Conservation (phyloP, 1,140 invertebrate genomes). For the Orussus abietinus region DNA sequence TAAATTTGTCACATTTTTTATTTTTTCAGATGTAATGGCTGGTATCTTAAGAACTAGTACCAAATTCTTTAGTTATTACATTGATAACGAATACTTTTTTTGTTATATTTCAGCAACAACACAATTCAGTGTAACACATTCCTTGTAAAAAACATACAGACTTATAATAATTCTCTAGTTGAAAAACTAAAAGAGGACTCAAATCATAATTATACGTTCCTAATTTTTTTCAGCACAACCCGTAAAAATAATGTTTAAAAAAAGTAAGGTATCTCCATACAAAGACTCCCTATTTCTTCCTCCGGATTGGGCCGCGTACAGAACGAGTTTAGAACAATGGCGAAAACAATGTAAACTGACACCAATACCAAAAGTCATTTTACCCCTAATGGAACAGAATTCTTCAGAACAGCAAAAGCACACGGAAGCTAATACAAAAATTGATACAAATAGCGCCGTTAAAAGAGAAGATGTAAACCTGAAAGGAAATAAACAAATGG, state of each 20-base stretch:
- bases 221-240: constrained; percentile 11
- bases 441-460: not conserved
- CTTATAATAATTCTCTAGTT: too few species aligned
- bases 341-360: constrained; percentile 13
- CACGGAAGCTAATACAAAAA: not conserved
- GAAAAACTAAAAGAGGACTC: too few species aligned
- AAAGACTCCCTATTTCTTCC: constrained; percentile 24
- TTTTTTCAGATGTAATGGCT: too few species aligned
- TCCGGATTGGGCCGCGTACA: constrained; percentile 32
- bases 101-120: too few species aligned
- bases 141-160: too few species aligned
- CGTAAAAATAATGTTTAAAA: not conserved
- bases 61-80: too few species aligned
- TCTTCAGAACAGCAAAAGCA: not conserved
- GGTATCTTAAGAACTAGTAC: too few species aligned
- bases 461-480: not conserved
- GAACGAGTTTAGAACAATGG: constrained; percentile 24
- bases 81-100: too few species aligned
- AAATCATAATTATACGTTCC: too few species aligned
- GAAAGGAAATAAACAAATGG: constrained; percentile 2
- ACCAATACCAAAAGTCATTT: constrained; percentile 25
- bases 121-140: too few species aligned
- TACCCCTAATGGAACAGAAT: constrained; percentile 15
- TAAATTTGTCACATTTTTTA: too few species aligned
- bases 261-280: constrained; percentile 27